Evolutionary conservation across 2,113 vertebrate species (phyloP).

Genomic region (Falco punctatus): DNA sequence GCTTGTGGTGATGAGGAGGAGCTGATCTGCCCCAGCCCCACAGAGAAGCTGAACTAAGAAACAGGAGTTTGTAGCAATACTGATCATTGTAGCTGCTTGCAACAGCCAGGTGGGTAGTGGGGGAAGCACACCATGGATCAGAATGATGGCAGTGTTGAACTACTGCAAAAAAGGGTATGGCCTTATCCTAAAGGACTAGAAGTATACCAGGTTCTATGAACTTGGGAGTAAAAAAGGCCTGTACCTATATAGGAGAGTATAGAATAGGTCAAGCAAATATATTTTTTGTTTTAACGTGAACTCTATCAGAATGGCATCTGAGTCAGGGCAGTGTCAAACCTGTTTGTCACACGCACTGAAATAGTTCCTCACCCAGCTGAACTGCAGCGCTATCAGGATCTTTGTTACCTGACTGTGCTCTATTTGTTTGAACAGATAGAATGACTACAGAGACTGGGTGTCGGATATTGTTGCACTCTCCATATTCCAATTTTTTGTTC

Average conservation of each 20-base stretch:
- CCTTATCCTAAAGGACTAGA: neutral
- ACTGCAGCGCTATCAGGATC: neutral
- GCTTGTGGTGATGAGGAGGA: neutral
- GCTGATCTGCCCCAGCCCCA: neutral
- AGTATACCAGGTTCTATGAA: neutral
- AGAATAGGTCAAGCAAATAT: neutral
- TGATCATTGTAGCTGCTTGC: neutral
- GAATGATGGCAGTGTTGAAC: neutral
- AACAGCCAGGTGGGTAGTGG: neutral
- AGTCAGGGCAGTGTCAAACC: neutral
- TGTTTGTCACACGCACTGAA: neutral
- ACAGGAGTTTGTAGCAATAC: neutral
- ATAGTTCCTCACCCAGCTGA: neutral
- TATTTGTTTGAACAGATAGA: neutral
- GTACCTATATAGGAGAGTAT: neutral
- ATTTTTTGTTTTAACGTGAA: neutral
- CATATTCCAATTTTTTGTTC: neutral
- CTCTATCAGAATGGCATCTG: neutral
- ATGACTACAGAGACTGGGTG: neutral
- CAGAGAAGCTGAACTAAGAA: neutral
- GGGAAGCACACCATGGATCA: neutral
- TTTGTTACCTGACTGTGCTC: neutral
- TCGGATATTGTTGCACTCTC: neutral
- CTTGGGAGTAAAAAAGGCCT: neutral
- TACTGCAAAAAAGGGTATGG: neutral